Percentiles rank a stretch among this genome's conserved stretches.
phyloP scores from a whole-genome alignment of 1,140 invertebrate genomes.

The Vanessa tameamea region DNA sequence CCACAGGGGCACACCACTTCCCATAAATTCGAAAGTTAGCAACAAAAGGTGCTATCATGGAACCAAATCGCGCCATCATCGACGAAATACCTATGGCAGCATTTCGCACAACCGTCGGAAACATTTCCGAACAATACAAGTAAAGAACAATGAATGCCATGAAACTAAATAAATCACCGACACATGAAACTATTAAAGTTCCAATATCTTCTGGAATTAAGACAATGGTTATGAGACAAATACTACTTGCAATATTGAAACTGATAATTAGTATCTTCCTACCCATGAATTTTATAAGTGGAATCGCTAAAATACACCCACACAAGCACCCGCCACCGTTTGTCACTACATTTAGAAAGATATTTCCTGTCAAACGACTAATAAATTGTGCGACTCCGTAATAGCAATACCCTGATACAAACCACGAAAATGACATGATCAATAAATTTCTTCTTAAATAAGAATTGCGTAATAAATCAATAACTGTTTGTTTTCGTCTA shows the following conservation, averaged over 20 bases:
- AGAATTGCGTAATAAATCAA: constrained; percentile 87
- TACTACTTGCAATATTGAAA: constrained; percentile 80
- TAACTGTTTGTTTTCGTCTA: constrained; percentile 79
- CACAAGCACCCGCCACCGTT: constrained; percentile 83
- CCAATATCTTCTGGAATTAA: constrained; percentile 74
- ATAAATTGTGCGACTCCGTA: constrained; percentile 88
- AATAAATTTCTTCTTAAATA: constrained; percentile 88
- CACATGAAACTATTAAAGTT: constrained; percentile 81
- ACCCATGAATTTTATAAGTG: constrained; percentile 82
- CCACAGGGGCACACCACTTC: constrained; percentile 84
- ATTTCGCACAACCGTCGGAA: constrained; percentile 85
- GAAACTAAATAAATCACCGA: constrained; percentile 85
- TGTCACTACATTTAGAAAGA: constrained; percentile 86
- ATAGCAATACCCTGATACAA: constrained; percentile 86
- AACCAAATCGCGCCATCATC: constrained; percentile 85
- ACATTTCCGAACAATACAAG: constrained; percentile 85
- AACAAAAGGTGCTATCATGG: constrained; percentile 84
- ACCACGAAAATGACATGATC: constrained; percentile 85
- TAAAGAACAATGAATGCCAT: constrained; percentile 84
- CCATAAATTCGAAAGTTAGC: constrained; percentile 73
- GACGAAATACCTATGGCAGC: constrained; percentile 84
- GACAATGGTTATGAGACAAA: constrained; percentile 82
- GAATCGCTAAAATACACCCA: constrained; percentile 83
- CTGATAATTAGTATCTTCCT: constrained; percentile 81
- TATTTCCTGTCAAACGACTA: constrained; percentile 85